These are phyloP conservation scores for Stegodyphus dumicola DNA, from an alignment of 1,140 invertebrate genomes.

Conservation along the genomic window DNA sequence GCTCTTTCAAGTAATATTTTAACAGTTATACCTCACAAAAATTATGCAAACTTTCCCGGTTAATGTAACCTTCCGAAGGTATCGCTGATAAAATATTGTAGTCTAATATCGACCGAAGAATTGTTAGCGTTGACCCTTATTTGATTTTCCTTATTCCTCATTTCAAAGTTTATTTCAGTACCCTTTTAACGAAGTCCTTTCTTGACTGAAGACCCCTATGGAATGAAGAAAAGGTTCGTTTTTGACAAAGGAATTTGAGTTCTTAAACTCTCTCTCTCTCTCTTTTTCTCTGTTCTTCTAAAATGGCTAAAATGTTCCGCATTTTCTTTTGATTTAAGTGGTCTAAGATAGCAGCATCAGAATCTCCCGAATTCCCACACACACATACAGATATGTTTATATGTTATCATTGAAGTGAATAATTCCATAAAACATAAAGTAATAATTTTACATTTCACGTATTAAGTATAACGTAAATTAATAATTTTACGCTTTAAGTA, in stretches of 20 bases:
- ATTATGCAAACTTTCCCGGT: too few species aligned
- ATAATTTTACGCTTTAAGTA: too few species aligned
- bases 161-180: neutral
- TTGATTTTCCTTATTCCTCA: conserved; percentile 26
- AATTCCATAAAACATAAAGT: too few species aligned
- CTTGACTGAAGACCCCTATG: conserved; percentile 34
- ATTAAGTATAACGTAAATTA: too few species aligned
- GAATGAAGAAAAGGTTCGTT: neutral
- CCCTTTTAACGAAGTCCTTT: conserved; percentile 25
- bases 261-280: neutral
- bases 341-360: neutral
- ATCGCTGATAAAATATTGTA: too few species aligned
- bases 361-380: neutral
- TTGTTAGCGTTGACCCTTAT: conserved; percentile 11
- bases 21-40: too few species aligned
- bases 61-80: too few species aligned
- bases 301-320: neutral
- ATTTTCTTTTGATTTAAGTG: neutral
- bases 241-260: neutral
- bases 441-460: too few species aligned
- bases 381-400: too few species aligned
- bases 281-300: neutral
- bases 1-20: too few species aligned
- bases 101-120: neutral
- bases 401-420: too few species aligned